Conservation (phyloP, 2,888 invertebrate species). For the Lingula anatina region DNA sequence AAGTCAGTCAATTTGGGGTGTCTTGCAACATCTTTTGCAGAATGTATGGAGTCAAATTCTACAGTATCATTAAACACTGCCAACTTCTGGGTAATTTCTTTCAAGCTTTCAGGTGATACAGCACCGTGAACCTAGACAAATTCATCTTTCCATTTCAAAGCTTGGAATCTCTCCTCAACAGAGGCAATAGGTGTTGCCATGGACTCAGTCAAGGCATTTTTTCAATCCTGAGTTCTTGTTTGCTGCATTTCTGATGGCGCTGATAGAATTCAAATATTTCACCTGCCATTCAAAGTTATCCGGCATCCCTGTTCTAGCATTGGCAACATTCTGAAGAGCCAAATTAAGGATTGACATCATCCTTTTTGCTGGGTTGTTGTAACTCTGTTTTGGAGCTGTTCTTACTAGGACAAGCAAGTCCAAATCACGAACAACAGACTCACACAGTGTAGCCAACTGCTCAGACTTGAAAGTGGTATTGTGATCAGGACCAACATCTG, state of each 20-base stretch:
- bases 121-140: not conserved
- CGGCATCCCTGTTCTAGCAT: slow-evolving; percentile 4
- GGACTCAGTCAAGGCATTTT: not conserved
- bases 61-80: no score
- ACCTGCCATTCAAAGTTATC: slow-evolving; percentile 7
- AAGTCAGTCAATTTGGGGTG: no score
- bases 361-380: slow-evolving; percentile 13
- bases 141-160: not conserved
- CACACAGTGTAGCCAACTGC: slow-evolving; percentile 6
- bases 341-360: slow-evolving; percentile 10
- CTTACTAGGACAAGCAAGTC: slow-evolving; percentile 8
- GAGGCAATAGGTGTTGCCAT: not conserved
- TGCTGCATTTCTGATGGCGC: not conserved
- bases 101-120: not conserved
- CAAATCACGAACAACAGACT: slow-evolving; percentile 8
- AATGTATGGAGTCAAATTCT: no score
- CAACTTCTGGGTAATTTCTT: not conserved
- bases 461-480: slow-evolving; percentile 10
- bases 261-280: slow-evolving; percentile 4
- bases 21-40: no score
- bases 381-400: slow-evolving; percentile 10
- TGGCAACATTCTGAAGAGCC: slow-evolving; percentile 9
- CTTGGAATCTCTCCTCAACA: not conserved
- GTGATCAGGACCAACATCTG: slow-evolving; percentile 14
- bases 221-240: not conserved